These are phyloP conservation scores for Agraylea sexmaculata DNA, from an alignment of 1,140 invertebrate species.

Conservation along the genomic window DNA sequence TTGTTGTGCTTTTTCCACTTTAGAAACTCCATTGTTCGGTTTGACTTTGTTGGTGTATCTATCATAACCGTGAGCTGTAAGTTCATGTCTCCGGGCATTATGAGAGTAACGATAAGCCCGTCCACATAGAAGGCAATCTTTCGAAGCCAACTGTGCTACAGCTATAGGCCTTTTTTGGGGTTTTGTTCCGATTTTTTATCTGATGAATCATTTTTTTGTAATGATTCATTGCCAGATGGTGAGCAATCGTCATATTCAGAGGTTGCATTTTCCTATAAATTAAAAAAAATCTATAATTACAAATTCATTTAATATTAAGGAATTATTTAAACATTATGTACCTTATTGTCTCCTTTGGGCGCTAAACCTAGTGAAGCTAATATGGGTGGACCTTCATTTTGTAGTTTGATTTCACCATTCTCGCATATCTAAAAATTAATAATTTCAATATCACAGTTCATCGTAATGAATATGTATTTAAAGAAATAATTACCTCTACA, in stretches of 20 bases:
- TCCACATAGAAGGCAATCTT: conserved; percentile 37
- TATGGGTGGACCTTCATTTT: conserved; percentile 39
- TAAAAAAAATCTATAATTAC: too few relatives aligned
- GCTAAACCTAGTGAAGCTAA: conserved; percentile 39
- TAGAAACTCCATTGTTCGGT: conserved; percentile 27
- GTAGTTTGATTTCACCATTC: conserved; percentile 23
- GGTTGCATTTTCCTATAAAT: too few relatives aligned
- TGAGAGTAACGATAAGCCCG: conserved; percentile 38
- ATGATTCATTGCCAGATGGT: conserved; percentile 35
- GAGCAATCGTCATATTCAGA: too few relatives aligned
- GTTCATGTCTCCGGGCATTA: conserved; percentile 38
- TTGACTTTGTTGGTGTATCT: conserved; percentile 38
- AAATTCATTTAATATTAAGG: too few relatives aligned
- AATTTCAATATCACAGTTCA: not conserved
- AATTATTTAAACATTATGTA: too few relatives aligned
- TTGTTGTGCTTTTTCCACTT: too few relatives aligned
- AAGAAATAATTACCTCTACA: conserved; percentile 19
- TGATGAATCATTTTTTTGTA: conserved; percentile 32
- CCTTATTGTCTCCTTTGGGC: conserved; percentile 41
- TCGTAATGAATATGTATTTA: not conserved
- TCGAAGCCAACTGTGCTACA: conserved; percentile 36
- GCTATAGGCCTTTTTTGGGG: conserved; percentile 28
- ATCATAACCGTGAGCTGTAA: conserved; percentile 35
- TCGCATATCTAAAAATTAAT: conserved; percentile 13
- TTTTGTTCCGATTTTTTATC: too few relatives aligned